phyloP scores from a whole-genome alignment of 2,113 vertebrate genomes.

The Saimiri boliviensis region DNA sequence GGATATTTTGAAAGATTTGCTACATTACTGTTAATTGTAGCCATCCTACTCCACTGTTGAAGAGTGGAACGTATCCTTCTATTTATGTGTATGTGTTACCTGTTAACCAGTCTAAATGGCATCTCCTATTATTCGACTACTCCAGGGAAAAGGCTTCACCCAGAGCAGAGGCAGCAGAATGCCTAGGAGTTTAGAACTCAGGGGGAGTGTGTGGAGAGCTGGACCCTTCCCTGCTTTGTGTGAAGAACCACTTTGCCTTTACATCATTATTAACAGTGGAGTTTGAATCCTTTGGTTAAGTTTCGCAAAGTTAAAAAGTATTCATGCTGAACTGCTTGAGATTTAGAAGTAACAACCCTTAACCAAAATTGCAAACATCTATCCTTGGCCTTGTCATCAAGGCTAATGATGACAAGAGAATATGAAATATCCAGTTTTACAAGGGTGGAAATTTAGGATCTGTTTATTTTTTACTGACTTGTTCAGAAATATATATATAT shows the following conservation, averaged over 20 bases:
- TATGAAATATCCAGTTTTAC: background rate
- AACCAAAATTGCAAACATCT: background rate
- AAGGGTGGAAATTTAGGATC: background rate
- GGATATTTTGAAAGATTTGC: background rate
- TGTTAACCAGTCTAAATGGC: background rate
- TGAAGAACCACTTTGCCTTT: background rate
- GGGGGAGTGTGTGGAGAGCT: rapidly evolving
- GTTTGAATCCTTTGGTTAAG: background rate
- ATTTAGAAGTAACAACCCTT: background rate
- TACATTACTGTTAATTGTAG: background rate
- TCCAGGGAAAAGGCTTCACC: background rate
- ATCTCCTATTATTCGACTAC: background rate
- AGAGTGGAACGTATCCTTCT: background rate
- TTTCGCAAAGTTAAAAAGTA: background rate
- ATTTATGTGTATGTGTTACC: background rate
- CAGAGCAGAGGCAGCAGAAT: background rate
- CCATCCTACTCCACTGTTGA: background rate
- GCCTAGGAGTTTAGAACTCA: background rate
- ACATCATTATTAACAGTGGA: background rate
- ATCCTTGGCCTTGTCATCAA: background rate
- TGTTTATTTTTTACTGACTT: background rate
- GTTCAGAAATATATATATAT: background rate
- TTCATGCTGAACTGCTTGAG: background rate
- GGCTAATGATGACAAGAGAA: background rate
- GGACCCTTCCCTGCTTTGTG: background rate